Evolutionary conservation across 2,113 vertebrate species (phyloP).

Genomic region (Psophia crepitans): DNA sequence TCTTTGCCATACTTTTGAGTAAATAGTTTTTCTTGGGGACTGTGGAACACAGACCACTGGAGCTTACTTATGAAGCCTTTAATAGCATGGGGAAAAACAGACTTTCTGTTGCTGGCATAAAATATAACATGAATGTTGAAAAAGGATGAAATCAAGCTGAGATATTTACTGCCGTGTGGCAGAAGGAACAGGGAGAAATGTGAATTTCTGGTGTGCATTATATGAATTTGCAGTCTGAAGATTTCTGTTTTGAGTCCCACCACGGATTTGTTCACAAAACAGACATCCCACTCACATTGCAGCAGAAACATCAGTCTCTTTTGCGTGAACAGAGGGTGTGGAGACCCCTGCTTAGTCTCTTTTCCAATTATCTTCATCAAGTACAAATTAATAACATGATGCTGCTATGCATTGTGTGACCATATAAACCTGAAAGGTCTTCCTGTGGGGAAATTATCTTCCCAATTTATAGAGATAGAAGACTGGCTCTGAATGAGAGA

Average conservation of each 20-base stretch:
- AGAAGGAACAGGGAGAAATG: not conserved
- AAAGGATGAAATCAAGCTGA: not conserved
- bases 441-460: not conserved
- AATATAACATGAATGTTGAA: not conserved
- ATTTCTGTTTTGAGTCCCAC: not conserved
- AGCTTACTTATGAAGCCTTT: not conserved
- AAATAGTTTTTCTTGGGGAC: not conserved
- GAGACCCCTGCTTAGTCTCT: not conserved
- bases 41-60: not conserved
- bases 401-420: not conserved
- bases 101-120: not conserved
- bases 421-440: not conserved
- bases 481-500: not conserved
- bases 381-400: not conserved
- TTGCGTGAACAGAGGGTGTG: not conserved
- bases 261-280: not conserved
- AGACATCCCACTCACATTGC: not conserved
- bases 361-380: not conserved
- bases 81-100: not conserved
- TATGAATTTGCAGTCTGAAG: not conserved
- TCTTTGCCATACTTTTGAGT: not conserved
- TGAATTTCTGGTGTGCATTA: conserved; percentile 18
- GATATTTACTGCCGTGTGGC: not conserved
- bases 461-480: not conserved
- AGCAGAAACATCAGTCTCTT: not conserved